Evolutionary conservation across 2,888 invertebrate species (phyloP), one percentile per base, ranked within the genome.

Genomic region (Ceraclea dissimilis): DNA sequence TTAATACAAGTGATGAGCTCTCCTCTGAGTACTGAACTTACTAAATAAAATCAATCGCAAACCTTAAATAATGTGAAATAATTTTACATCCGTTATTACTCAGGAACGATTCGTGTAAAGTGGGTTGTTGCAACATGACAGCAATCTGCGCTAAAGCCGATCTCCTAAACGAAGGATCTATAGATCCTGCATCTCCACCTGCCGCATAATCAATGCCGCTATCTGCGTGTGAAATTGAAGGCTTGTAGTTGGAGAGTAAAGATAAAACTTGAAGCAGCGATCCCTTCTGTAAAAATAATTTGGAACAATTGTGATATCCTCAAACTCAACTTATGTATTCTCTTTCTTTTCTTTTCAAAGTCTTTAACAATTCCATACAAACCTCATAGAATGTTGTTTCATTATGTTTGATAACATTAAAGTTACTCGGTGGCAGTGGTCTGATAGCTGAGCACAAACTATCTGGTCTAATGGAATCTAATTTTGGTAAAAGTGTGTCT

Each of bases 81-180:
- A 81, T 65, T 51, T 73, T 70, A 11, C 85, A 60, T 0, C 86
- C 86, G 57, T 78, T 74, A 49, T 74, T 71, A 50, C 79, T 75
- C 16, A 85, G 57, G 65, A 86, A 86, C 0, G 75, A 67, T 22
- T 79, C 78, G 63, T 86, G 86, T 33, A 82, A 65, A 18, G 80
- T 76, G 43, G 72, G 73, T 64, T 85, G 84, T 11, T 84, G 78
- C 66, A 85, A 68, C 79, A 86, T 80, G 1, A 85, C 83, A 20
- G 83, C 79, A 18, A 85, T 70, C 70, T 87, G 86, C 57, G 84
- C 82, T 55, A 86, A 69, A 31, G 85, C 84, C 49, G 84, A 84
- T 63, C 84, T 78, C 5, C 83, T 76, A 52, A 87, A 71, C n/a
- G 82, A 81, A 1, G 85, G 83, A 63, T 86, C 85, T 13, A 85